These are phyloP conservation scores for Galaxias olidus DNA, from an alignment of 2,797 vertebrate genomes.

Conservation along the genomic window DNA sequence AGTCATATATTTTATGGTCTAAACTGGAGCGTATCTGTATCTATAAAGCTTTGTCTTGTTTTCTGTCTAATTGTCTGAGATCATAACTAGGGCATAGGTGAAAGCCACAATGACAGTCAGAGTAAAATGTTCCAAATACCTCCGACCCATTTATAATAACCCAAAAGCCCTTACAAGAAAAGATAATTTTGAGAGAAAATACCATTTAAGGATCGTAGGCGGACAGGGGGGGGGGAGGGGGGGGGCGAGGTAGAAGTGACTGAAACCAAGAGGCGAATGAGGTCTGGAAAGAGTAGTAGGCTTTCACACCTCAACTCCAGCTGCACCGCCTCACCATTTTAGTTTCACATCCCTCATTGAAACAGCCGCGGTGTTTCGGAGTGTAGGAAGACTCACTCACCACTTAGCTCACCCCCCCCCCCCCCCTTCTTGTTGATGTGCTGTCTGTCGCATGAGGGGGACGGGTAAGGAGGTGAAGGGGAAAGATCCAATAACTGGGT, in stretches of 20 bases:
- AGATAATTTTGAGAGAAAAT: slow-evolving; percentile 54
- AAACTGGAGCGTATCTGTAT: no score
- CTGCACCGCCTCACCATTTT: slow-evolving; percentile 18
- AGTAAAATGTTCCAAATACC: slow-evolving; percentile 26
- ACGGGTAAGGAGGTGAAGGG: no score
- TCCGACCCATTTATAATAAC: slow-evolving; percentile 75
- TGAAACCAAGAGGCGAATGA: slow-evolving; percentile 69
- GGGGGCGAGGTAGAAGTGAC: slow-evolving; percentile 27
- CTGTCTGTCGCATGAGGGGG: no score
- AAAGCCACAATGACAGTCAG: not conserved
- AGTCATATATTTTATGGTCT: no score
- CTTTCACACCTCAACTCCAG: slow-evolving; percentile 33
- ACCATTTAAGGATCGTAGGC: slow-evolving; percentile 17
- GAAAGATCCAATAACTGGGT: no score
- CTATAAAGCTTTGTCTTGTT: not conserved
- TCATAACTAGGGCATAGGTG: not conserved
- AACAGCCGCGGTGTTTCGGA: slow-evolving; percentile 59
- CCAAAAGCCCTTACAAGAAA: slow-evolving; percentile 77
- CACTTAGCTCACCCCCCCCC: not conserved
- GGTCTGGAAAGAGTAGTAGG: slow-evolving; percentile 66
- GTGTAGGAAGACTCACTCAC: slow-evolving; percentile 56
- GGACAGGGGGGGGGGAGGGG: slow-evolving; percentile 1
- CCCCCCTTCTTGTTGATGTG: no score
- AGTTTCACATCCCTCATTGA: slow-evolving; percentile 59
- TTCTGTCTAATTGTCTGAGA: not conserved